A percentile compares a stretch with the other conserved stretches of the same genome.
Evolutionary conservation across 2,113 vertebrate species (phyloP).

Genomic region (Mandrillus leucophaeus): DNA sequence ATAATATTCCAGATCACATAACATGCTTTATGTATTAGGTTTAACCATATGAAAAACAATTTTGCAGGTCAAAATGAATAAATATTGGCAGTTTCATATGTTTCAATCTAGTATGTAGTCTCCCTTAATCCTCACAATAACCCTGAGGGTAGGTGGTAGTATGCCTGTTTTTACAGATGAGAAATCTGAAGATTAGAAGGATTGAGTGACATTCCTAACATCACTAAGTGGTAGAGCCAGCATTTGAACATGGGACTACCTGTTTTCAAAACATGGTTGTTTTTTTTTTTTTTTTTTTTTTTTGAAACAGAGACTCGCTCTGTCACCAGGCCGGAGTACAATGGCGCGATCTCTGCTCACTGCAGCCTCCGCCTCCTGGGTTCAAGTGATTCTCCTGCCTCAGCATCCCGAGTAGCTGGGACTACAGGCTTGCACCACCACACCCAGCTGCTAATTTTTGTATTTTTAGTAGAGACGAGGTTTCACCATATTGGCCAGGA

Average conservation of each 20-base stretch:
- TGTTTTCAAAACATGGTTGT: not conserved
- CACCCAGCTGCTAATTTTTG: not conserved
- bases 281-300: not conserved
- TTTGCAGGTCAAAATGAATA: not conserved
- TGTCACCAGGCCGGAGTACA: not conserved
- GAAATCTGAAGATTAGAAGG: not conserved
- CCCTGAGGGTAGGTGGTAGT: not conserved
- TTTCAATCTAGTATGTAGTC: not conserved
- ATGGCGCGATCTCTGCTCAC: not conserved
- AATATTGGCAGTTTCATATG: not conserved
- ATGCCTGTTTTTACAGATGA: not conserved
- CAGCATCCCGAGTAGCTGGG: not conserved
- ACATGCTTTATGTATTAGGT: not conserved
- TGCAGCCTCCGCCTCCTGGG: not conserved
- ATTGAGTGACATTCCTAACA: not conserved
- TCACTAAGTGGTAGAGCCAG: not conserved
- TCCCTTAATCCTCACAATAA: constrained; percentile 15
- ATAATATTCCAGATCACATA: not conserved
- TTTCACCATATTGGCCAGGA: too few species aligned
- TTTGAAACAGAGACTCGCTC: not conserved
- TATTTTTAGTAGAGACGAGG: too few species aligned
- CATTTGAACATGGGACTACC: not conserved
- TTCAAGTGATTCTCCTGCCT: not conserved
- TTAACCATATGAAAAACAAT: not conserved
- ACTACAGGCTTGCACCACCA: not conserved